Base-by-base conservation (phyloP, 2,113 vertebrate species). In the Chelonoidis abingdonii region DNA sequence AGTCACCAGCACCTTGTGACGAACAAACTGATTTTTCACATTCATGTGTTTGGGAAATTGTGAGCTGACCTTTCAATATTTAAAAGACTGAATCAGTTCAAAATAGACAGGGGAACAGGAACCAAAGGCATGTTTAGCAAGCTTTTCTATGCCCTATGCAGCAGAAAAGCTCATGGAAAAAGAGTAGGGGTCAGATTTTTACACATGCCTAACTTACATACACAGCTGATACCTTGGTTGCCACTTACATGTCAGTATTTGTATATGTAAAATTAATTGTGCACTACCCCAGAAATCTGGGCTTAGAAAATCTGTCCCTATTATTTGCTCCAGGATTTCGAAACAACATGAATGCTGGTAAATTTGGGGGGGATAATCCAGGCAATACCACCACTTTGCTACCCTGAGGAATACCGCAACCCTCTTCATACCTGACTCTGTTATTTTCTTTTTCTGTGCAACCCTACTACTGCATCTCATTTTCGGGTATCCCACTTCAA, bases 161-260 rank as follows among this genome's bases (percentile, higher is more conserved):
- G 41, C 14, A 25, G 41, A 27, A 44, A 41, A 76, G 24, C 50
- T 89, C 22, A 47, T 8, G 10, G 83, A 4, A 27, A 6, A 52
- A 52, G 47, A 93, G 80, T 24, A 94, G 84, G 41, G 87, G 49
- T 19, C 50, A 89, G 53, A 79, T 75, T n/a, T 83, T 59, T 83
- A 44, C 11, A 81, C 47, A 62, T 24, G 54, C 72, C 84, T 83
- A 88, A 87, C 81, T 95, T 76, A 92, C 50, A 2, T 7, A 29
- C 38, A 79, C n/a, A 47, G 86, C 59, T 83, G 92, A 81, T 47
- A 90, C 10, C 22, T 47, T 78, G 84, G 54, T 47, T 93, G 89
- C 57, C 75, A 92, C 82, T 53, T 84, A 87, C 78, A 89, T 24
- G 75, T 8, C 3, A 13, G 4, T 82, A 83, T 59, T 24, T 54